phyloP scores from a whole-genome alignment of 2,797 vertebrate species.

The Brachyrhaphis roseni region DNA sequence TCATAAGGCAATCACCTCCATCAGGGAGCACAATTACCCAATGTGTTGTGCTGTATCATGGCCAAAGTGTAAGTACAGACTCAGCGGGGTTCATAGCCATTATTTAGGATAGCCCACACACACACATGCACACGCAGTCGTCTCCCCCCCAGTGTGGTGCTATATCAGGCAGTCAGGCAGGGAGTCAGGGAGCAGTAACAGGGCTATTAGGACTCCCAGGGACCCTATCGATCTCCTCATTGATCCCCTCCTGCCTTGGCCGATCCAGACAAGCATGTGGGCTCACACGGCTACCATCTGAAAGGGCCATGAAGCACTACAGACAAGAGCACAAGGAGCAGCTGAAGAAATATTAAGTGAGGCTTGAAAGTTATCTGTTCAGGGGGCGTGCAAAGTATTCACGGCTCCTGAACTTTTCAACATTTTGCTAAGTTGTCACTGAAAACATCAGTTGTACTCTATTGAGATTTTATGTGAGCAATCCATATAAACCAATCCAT shows the following conservation, averaged over 20 bases:
- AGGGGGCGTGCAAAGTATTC: not conserved
- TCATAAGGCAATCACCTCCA: slow-evolving; percentile 34
- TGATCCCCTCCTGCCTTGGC: slow-evolving; percentile 73
- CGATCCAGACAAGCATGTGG: slow-evolving; percentile 62
- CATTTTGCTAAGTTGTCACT: not conserved
- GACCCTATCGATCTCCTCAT: slow-evolving; percentile 79
- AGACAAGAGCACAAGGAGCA: slow-evolving; percentile 46
- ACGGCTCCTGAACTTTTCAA: not conserved
- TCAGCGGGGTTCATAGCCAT: slow-evolving; percentile 52
- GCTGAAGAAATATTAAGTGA: slow-evolving; percentile 25
- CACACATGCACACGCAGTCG: slow-evolving; percentile 18
- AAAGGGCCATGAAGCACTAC: slow-evolving; percentile 56
- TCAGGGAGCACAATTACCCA: slow-evolving; percentile 48
- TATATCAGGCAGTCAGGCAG: slow-evolving; percentile 68
- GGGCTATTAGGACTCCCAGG: slow-evolving; percentile 78
- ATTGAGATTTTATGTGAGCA: not conserved
- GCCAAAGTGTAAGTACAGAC: slow-evolving; percentile 55
- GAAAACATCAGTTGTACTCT: not conserved
- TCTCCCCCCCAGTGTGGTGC: slow-evolving; percentile 35
- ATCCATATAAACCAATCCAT: not conserved
- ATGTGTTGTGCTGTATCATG: slow-evolving; percentile 66
- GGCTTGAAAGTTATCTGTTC: slow-evolving; percentile 4
- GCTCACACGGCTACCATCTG: slow-evolving; percentile 62
- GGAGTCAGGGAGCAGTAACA: slow-evolving; percentile 78
- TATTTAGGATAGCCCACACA: slow-evolving; percentile 41